These are phyloP conservation scores for Pollicipes pollicipes DNA, from an alignment of 1,140 invertebrate species.

Conservation along the genomic window DNA sequence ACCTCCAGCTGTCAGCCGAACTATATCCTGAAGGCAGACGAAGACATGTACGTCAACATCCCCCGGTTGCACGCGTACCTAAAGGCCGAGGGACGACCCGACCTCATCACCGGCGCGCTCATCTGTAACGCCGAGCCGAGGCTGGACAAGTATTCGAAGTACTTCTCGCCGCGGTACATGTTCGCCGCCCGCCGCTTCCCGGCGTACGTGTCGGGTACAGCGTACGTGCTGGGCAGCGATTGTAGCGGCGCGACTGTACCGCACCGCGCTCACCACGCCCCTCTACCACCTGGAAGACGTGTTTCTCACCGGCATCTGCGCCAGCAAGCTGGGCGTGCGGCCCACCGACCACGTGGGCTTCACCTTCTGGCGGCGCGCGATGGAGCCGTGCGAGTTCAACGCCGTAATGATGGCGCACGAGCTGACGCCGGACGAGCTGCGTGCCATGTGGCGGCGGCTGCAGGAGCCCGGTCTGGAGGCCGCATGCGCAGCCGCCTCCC, in stretches of 20 bases:
- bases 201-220: constrained; percentile 64
- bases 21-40: constrained; percentile 58
- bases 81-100: neutral
- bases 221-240: constrained; percentile 56
- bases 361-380: constrained; percentile 27
- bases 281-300: constrained; percentile 47
- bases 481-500: too few species aligned
- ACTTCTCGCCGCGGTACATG: constrained; percentile 3
- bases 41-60: constrained; percentile 67
- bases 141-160: neutral
- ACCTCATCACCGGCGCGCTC: neutral
- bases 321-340: constrained; percentile 16
- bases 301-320: constrained; percentile 50
- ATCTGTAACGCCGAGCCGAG: neutral
- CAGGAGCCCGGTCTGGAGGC: too few species aligned
- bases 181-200: constrained; percentile 37
- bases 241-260: constrained; percentile 45
- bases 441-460: neutral
- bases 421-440: constrained; percentile 1
- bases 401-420: neutral
- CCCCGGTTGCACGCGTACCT: constrained; percentile 18
- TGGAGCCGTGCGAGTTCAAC: neutral
- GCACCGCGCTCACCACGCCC: constrained; percentile 37
- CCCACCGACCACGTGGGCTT: constrained; percentile 34
- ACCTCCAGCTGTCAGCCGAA: constrained; percentile 15